These are phyloP conservation scores for Drosophila subobscura DNA, from an alignment of 1,140 invertebrate genomes.

Conservation along the genomic window DNA sequence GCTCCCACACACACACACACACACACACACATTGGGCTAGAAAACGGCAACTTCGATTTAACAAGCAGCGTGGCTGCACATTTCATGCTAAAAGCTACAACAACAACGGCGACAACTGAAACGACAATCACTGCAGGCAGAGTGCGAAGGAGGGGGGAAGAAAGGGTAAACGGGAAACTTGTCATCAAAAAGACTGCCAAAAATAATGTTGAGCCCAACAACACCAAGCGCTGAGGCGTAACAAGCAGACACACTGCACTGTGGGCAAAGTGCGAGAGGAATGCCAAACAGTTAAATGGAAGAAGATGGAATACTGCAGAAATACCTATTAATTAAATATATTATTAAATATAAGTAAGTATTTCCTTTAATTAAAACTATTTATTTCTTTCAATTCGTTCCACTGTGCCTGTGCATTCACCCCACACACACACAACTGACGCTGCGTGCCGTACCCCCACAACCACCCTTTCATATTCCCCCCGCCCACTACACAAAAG, in stretches of 20 bases:
- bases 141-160: neutral
- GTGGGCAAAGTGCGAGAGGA: neutral
- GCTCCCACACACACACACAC: conserved; percentile 70
- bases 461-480: neutral
- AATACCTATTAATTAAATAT: too few species aligned
- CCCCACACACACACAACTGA: conserved; percentile 45
- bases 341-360: too few species aligned
- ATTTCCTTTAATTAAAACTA: too few species aligned
- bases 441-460: conserved; percentile 23
- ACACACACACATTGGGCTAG: conserved; percentile 62
- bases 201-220: conserved; percentile 38
- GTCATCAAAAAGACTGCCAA: conserved; percentile 50
- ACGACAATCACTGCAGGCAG: conserved; percentile 37
- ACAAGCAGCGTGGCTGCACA: conserved; percentile 50
- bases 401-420: conserved; percentile 33
- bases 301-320: too few species aligned
- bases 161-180: conserved; percentile 29
- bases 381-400: neutral
- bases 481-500: conserved; percentile 41
- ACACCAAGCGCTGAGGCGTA: neutral
- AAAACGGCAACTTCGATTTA: conserved; percentile 56
- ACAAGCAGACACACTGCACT: conserved; percentile 35
- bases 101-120: conserved; percentile 22
- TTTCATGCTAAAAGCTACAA: conserved; percentile 51
- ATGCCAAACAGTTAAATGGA: too few species aligned